Conservation (phyloP, 2,113 vertebrate genomes). For the Tragelaphus strepsiceros region DNA sequence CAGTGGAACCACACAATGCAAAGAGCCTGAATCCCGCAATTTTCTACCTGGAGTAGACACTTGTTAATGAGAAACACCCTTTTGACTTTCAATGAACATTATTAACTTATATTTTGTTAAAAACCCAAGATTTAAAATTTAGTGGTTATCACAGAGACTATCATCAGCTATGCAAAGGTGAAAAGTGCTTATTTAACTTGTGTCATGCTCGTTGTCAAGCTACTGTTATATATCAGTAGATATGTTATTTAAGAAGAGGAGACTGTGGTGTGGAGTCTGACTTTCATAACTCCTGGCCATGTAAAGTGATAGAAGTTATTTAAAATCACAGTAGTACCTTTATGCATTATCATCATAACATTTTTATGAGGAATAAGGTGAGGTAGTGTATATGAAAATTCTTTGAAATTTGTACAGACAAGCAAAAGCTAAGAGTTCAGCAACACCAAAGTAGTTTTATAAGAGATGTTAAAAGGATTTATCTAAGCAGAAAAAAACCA, state of each 20-base stretch:
- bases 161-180: background rate
- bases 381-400: background rate
- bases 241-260: background rate
- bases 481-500: background rate
- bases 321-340: background rate
- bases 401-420: background rate
- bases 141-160: background rate
- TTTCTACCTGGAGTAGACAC: background rate
- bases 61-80: background rate
- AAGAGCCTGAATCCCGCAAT: accelerated
- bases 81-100: background rate
- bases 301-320: background rate
- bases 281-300: background rate
- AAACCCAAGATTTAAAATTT: background rate
- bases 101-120: background rate
- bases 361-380: background rate
- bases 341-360: background rate
- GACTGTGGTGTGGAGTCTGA: background rate
- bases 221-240: background rate
- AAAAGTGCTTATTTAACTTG: background rate
- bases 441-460: background rate
- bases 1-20: background rate
- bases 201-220: background rate
- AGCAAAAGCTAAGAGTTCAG: background rate
- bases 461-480: background rate